phyloP scores from a whole-genome alignment of 2,888 invertebrate species.

The Syrista parreyssii region DNA sequence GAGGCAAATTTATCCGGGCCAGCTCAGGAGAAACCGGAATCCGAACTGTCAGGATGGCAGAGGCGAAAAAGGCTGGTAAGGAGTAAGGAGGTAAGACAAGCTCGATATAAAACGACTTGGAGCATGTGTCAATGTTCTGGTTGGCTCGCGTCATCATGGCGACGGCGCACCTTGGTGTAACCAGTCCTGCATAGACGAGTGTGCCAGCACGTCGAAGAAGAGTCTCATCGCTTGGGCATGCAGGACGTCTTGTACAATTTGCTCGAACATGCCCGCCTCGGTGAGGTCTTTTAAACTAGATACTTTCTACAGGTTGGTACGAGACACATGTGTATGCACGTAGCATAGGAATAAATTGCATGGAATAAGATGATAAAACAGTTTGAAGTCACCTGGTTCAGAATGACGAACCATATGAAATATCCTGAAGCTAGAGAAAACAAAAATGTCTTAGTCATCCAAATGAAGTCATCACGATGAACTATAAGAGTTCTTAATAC shows the following conservation, averaged over 20 bases:
- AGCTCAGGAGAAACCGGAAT: not conserved
- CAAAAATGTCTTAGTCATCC: not conserved
- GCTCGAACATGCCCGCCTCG: conserved; percentile 56
- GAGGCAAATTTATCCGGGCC: not conserved
- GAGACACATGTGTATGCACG: not conserved
- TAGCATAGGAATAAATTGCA: not conserved
- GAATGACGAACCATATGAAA: not conserved
- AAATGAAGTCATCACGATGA: not conserved
- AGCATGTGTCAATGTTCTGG: conserved; percentile 1
- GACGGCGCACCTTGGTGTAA: conserved; percentile 1
- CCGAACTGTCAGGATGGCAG: not conserved
- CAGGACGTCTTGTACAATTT: conserved; percentile 59
- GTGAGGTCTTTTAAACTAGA: conserved; percentile 27
- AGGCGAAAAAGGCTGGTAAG: not conserved
- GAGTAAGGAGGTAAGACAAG: not conserved
- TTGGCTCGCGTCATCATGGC: conserved; percentile 5
- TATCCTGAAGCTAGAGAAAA: not conserved
- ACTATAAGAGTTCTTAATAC: not conserved
- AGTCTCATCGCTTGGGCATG: conserved; percentile 50
- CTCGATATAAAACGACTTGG: not conserved
- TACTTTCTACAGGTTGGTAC: not conserved
- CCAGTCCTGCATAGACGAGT: not conserved
- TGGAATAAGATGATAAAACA: not conserved
- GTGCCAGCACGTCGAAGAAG: conserved; percentile 15
- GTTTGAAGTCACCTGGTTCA: not conserved